A percentile compares a stretch with the other conserved stretches of the same genome.
These are phyloP conservation scores for Mus pahari DNA, from an alignment of 2,113 vertebrate genomes.

Conservation along the genomic window DNA sequence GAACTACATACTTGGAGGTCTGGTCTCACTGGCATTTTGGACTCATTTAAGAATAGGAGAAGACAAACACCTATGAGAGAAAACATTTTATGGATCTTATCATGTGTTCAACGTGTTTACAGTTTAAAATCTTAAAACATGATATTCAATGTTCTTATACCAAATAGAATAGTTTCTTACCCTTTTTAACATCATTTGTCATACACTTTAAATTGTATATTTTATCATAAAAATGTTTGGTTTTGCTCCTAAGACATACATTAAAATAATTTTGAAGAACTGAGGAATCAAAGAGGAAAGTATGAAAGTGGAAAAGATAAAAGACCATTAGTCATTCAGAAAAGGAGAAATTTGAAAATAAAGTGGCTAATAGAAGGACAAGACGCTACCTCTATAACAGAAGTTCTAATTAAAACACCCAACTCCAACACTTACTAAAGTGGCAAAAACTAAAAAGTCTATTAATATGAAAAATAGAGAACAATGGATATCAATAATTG, in stretches of 20 bases:
- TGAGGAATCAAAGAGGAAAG: neutral
- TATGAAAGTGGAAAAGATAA: neutral
- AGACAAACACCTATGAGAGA: slow-evolving; percentile 68
- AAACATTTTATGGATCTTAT: slow-evolving; percentile 46
- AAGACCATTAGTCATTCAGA: neutral
- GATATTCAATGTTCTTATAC: neutral
- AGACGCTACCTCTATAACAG: neutral
- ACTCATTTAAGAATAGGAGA: slow-evolving; percentile 70
- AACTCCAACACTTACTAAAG: neutral
- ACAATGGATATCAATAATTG: neutral
- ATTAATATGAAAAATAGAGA: neutral
- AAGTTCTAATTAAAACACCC: neutral
- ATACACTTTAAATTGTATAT: neutral
- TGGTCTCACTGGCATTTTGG: slow-evolving; percentile 84
- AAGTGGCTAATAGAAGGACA: neutral
- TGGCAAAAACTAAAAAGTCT: neutral
- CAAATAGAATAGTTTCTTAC: slow-evolving; percentile 28
- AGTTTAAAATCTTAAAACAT: slow-evolving; percentile 49
- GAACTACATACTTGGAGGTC: slow-evolving; percentile 84
- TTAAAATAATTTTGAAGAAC: neutral
- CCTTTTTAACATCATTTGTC: neutral
- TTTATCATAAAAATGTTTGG: slow-evolving; percentile 38
- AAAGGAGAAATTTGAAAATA: neutral
- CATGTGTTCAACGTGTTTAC: slow-evolving; percentile 18
- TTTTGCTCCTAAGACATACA: neutral